Percentiles rank a stretch among this genome's conserved stretches.
phyloP scores from a whole-genome alignment of 2,113 vertebrate species.

The Polyodon spathula region DNA sequence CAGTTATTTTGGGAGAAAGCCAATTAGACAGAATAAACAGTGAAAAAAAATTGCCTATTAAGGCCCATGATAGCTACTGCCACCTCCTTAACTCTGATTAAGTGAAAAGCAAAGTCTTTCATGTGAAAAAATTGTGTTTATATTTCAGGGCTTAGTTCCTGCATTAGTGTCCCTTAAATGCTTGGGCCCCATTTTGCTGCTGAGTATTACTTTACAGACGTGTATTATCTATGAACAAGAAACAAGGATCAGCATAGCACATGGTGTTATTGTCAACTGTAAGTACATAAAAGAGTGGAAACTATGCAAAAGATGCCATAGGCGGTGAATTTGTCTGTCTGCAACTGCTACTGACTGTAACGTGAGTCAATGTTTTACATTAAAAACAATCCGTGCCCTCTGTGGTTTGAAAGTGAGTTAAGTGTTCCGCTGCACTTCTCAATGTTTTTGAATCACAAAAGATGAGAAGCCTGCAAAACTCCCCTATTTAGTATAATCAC shows the following conservation, averaged over 20 bases:
- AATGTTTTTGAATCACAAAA: constrained; percentile 42
- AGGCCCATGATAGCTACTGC: constrained; percentile 32
- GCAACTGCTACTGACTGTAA: constrained; percentile 24
- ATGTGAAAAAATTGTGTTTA: constrained; percentile 59
- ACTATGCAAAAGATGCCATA: constrained; percentile 46
- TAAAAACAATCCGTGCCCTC: constrained; percentile 67
- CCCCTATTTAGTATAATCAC: constrained; percentile 42
- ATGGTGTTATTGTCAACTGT: constrained; percentile 37
- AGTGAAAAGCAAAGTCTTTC: constrained; percentile 43
- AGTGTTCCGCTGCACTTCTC: constrained; percentile 31
- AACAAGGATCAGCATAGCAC: constrained; percentile 5
- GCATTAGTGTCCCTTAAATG: constrained; percentile 58
- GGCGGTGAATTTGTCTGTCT: constrained; percentile 28
- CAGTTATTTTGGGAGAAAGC: constrained; percentile 34
- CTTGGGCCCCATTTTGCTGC: constrained; percentile 9
- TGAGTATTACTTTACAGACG: constrained; percentile 46
- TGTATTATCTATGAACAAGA: constrained; percentile 41
- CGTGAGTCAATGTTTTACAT: constrained; percentile 34
- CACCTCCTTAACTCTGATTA: constrained; percentile 36
- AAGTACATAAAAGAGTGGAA: constrained; percentile 51
- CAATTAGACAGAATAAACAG: constrained; percentile 26
- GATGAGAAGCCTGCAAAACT: constrained; percentile 32
- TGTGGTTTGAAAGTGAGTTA: constrained; percentile 39
- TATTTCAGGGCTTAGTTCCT: constrained; percentile 44
- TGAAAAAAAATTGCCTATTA: constrained; percentile 38